phyloP scores from a whole-genome alignment of 2,113 vertebrate species.

The Hemiscyllium ocellatum region DNA sequence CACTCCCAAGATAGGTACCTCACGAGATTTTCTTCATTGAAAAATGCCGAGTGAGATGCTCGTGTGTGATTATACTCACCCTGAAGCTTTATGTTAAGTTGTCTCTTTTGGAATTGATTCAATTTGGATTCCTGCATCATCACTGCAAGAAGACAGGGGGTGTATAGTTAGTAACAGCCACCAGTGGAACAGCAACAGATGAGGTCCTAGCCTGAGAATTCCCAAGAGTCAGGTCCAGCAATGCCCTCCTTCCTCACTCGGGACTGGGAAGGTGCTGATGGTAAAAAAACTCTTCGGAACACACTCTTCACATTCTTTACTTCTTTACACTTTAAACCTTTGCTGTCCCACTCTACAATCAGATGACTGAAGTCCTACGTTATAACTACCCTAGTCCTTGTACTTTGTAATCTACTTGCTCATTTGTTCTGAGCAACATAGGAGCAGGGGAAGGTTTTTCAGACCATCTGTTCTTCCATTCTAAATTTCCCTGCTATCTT shows the following conservation, averaged over 20 bases:
- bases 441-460: too few species aligned
- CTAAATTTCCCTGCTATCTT: too few species aligned
- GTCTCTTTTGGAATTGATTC: slow-evolving; percentile 63
- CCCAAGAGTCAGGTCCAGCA: background rate
- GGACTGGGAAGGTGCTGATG: background rate
- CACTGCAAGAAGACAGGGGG: slow-evolving; percentile 54
- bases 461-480: too few species aligned
- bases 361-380: background rate
- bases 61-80: slow-evolving; percentile 53
- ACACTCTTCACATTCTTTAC: background rate
- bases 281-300: background rate
- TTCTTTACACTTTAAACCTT: background rate
- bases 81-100: slow-evolving; percentile 58
- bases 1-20: background rate
- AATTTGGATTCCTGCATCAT: slow-evolving; percentile 79
- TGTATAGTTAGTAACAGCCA: background rate
- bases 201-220: background rate
- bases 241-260: background rate
- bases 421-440: background rate
- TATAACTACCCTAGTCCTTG: background rate
- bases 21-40: background rate
- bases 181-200: background rate
- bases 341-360: background rate
- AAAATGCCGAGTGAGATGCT: background rate
- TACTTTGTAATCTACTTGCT: background rate